These are phyloP conservation scores for Holocentrus rufus DNA, from an alignment of 2,797 vertebrate species.

Conservation along the genomic window DNA sequence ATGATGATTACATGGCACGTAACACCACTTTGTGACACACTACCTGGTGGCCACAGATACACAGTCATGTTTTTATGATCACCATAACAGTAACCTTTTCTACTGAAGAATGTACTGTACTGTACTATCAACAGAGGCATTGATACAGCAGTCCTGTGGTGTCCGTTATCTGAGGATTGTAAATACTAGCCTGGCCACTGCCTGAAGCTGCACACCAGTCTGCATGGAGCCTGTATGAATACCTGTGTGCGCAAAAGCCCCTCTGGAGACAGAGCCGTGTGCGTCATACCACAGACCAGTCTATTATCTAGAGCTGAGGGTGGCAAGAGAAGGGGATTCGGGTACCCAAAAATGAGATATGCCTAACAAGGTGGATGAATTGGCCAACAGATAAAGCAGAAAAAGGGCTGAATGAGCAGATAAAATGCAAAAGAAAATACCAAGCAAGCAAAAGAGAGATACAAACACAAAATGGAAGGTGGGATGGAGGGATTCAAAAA, in stretches of 20 bases:
- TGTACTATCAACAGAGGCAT: constrained; percentile 45
- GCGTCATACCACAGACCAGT: constrained; percentile 77
- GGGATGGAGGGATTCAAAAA: not conserved
- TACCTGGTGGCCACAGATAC: constrained; percentile 11
- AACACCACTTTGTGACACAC: not conserved
- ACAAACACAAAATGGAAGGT: not conserved
- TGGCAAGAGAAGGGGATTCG: constrained; percentile 52
- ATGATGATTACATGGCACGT: constrained; percentile 4
- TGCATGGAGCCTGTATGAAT: constrained; percentile 70
- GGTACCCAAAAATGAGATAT: constrained; percentile 64
- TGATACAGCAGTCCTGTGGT: constrained; percentile 69
- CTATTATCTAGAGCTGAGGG: constrained; percentile 73
- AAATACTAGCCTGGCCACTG: constrained; percentile 69
- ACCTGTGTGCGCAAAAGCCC: constrained; percentile 74
- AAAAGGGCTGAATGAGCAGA: constrained; percentile 22
- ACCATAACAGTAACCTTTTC: constrained; percentile 40
- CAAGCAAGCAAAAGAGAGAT: constrained; percentile 2
- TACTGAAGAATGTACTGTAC: constrained; percentile 61
- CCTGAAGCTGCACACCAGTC: constrained; percentile 63
- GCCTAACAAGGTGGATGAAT: constrained; percentile 43
- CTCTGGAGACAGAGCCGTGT: constrained; percentile 72
- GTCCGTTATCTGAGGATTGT: constrained; percentile 73
- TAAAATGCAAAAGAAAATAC: constrained; percentile 23
- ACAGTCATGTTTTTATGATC: constrained; percentile 38
- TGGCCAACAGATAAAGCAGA: constrained; percentile 43